A percentile compares a stretch with the other conserved stretches of the same genome.
Conservation (phyloP, 2,113 vertebrate species). For the Callorhinus ursinus region DNA sequence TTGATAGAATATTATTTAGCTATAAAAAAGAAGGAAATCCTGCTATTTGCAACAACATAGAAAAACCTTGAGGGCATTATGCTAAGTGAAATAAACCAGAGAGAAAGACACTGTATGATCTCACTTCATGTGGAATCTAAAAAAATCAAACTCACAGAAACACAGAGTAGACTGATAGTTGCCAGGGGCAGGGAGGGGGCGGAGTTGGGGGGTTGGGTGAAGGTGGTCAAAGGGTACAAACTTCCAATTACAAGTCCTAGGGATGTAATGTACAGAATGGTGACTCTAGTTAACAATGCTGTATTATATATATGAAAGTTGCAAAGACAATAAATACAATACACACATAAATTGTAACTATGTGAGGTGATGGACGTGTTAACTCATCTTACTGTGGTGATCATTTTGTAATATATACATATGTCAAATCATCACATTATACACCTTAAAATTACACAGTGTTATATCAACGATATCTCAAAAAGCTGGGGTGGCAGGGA, state of each 20-base stretch:
- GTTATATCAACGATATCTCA: neutral
- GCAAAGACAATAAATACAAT: neutral
- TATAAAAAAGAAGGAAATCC: neutral
- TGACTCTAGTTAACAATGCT: neutral
- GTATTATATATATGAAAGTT: neutral
- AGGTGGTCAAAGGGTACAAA: neutral
- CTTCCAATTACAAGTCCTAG: neutral
- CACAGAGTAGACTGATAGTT: neutral
- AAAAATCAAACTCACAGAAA: neutral
- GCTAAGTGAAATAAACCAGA: neutral
- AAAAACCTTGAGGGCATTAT: neutral
- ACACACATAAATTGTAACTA: neutral
- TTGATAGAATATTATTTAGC: neutral
- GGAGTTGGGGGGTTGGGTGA: neutral
- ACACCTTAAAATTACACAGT: neutral
- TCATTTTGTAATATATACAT: neutral
- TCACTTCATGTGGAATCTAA: neutral
- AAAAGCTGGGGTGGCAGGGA: neutral
- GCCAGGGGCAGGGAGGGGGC: neutral
- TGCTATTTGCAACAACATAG: neutral
- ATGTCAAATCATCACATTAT: neutral
- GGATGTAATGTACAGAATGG: neutral
- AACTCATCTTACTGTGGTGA: neutral
- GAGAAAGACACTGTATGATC: neutral
- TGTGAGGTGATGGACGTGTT: neutral